Evolutionary conservation across 2,113 vertebrate genomes (phyloP).

Genomic region (western clawed frog (Xenopus tropicalis)): DNA sequence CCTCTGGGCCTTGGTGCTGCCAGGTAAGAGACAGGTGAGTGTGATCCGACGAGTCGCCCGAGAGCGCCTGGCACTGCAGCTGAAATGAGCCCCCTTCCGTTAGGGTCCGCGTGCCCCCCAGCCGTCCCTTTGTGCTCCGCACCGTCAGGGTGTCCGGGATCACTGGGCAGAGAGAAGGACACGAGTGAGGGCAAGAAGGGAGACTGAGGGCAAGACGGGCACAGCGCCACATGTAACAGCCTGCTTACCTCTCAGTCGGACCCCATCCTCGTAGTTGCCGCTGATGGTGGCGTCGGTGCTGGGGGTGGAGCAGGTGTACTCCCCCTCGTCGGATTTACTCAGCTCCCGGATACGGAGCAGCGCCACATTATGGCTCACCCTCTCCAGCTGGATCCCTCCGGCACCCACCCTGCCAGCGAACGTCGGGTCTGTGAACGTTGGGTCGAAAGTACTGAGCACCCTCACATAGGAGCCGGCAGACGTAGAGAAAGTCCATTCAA

Average conservation of each 20-base stretch:
- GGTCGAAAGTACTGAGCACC: constrained; percentile 86
- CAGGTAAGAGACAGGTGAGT: constrained; percentile 84
- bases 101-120: constrained; percentile 51
- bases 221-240: not conserved
- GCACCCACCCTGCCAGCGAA: constrained; percentile 68
- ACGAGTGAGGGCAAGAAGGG: not conserved
- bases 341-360: constrained; percentile 78
- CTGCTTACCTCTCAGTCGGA: constrained; percentile 77
- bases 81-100: constrained; percentile 76
- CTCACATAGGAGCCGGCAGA: constrained; percentile 43
- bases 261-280: constrained; percentile 85
- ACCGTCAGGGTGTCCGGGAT: constrained; percentile 78
- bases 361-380: constrained; percentile 71
- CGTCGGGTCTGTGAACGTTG: constrained; percentile 64
- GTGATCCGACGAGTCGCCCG: constrained; percentile 59
- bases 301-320: constrained; percentile 82
- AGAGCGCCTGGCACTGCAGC: constrained; percentile 69
- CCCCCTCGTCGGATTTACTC: constrained; percentile 71
- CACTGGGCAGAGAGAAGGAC: constrained; percentile 58
- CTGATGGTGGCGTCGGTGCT: constrained; percentile 84
- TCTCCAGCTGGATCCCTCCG: constrained; percentile 68
- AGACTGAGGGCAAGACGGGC: not conserved
- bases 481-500: constrained; percentile 81
- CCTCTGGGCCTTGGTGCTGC: constrained; percentile 64
- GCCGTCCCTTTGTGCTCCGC: constrained; percentile 50